Evolutionary conservation across 2,888 invertebrate species (phyloP).

Genomic region (Masnerella sp.): DNA sequence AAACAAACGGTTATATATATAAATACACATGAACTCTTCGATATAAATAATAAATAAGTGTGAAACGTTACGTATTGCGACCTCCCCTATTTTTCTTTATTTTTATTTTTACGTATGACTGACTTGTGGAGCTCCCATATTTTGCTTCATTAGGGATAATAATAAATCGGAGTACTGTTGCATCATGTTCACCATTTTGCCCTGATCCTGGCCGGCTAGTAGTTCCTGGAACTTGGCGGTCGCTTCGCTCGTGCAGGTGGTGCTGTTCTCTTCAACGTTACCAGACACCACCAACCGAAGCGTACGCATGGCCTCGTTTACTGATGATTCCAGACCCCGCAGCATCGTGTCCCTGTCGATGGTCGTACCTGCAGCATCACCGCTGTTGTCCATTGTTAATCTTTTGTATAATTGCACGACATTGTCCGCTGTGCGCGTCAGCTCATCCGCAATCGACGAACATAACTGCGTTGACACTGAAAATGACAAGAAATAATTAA

Average conservation of each 20-base stretch:
- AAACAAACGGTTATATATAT: constrained; percentile 19
- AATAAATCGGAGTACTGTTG: constrained; percentile 82
- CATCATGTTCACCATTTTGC: constrained; percentile 80
- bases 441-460: constrained; percentile 81
- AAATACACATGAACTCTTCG: constrained; percentile 28
- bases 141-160: constrained; percentile 81
- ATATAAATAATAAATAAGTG: constrained; percentile 43
- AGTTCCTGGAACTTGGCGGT: constrained; percentile 79
- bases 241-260: constrained; percentile 77
- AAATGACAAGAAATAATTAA: no score
- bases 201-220: constrained; percentile 77
- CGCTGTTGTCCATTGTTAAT: constrained; percentile 79
- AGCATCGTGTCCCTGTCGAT: constrained; percentile 78
- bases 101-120: constrained; percentile 69
- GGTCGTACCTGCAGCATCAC: constrained; percentile 69
- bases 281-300: constrained; percentile 73
- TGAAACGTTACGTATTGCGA: constrained; percentile 32
- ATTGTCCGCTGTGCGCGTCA: constrained; percentile 84
- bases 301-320: constrained; percentile 77
- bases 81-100: constrained; percentile 37
- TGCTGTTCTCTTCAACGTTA: constrained; percentile 63
- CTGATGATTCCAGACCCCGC: constrained; percentile 76
- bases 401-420: constrained; percentile 85
- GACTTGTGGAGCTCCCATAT: constrained; percentile 76
- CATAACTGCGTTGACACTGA: constrained; percentile 82